Conservation (phyloP, 2,888 invertebrate species). For the Drosophila vallismaia region DNA sequence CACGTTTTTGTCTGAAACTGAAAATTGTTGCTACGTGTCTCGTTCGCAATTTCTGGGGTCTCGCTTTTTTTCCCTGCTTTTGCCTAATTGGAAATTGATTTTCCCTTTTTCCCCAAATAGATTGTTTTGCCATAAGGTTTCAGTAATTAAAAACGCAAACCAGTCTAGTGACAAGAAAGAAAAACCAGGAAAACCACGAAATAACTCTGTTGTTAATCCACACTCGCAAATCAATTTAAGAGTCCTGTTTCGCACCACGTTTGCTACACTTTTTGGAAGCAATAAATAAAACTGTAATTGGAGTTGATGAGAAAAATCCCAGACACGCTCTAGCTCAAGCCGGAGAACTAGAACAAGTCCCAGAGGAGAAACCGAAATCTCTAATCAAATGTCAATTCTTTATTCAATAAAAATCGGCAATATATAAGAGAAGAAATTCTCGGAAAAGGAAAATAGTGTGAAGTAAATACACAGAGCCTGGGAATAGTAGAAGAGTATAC, state of each 20-base stretch:
- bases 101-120: conserved; percentile 56
- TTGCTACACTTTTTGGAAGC: conserved; percentile 42
- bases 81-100: conserved; percentile 68
- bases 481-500: conserved; percentile 48
- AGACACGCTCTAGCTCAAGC: conserved; percentile 11
- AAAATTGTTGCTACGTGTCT: conserved; percentile 72
- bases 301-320: conserved; percentile 68
- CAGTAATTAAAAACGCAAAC: conserved; percentile 77
- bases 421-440: conserved; percentile 50
- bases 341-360: conserved; percentile 32
- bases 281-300: conserved; percentile 77
- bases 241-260: conserved; percentile 13
- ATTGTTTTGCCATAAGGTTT: conserved; percentile 57
- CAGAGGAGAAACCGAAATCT: conserved; percentile 53
- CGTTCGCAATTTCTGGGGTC: conserved; percentile 6
- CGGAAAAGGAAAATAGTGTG: conserved; percentile 35
- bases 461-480: conserved; percentile 44
- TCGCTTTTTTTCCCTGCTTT: conserved; percentile 31
- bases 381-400: conserved; percentile 78
- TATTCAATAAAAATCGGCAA: conserved; percentile 70
- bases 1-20: conserved; percentile 33
- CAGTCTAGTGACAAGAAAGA: conserved; percentile 36
- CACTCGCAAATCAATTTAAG: conserved; percentile 72
- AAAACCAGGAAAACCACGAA: background rate
- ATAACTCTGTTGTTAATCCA: conserved; percentile 21